A percentile compares a stretch with the other conserved stretches of the same genome.
phyloP scores from a whole-genome alignment of 2,113 vertebrate species.

The Pholis gunnellus region DNA sequence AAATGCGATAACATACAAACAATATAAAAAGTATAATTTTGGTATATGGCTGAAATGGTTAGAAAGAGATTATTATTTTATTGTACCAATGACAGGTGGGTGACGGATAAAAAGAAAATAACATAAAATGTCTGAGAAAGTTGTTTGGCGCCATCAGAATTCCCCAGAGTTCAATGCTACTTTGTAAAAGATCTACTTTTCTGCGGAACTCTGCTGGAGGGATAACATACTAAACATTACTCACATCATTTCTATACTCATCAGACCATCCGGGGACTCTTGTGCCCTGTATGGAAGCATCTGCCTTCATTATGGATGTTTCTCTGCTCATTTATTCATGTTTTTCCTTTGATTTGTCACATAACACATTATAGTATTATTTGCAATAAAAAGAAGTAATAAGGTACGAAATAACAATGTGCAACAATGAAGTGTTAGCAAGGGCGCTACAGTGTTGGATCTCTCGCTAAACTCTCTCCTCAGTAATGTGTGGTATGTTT shows the following conservation, averaged over 20 bases:
- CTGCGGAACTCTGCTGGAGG: neutral
- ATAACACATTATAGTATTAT: neutral
- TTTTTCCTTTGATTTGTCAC: slow-evolving; percentile 2
- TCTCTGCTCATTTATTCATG: neutral
- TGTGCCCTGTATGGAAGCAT: neutral
- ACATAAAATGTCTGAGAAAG: neutral
- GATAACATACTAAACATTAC: neutral
- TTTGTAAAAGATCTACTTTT: neutral
- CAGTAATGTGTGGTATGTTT: neutral
- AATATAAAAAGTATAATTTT: neutral
- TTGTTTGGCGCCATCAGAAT: neutral
- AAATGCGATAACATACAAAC: neutral
- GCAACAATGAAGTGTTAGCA: neutral
- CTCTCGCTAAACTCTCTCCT: neutral
- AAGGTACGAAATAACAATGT: neutral
- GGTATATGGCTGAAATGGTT: neutral
- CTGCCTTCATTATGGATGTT: neutral
- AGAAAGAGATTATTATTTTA: neutral
- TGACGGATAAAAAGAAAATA: slow-evolving; percentile 1
- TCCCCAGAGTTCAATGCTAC: neutral
- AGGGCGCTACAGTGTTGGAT: neutral
- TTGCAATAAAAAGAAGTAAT: neutral
- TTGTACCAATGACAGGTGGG: neutral
- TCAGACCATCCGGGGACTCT: neutral
- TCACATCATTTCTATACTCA: neutral